Evolutionary conservation across 2,113 vertebrate species (phyloP), one percentile per base, ranked within the genome.

Genomic region (Scatophagus argus): DNA sequence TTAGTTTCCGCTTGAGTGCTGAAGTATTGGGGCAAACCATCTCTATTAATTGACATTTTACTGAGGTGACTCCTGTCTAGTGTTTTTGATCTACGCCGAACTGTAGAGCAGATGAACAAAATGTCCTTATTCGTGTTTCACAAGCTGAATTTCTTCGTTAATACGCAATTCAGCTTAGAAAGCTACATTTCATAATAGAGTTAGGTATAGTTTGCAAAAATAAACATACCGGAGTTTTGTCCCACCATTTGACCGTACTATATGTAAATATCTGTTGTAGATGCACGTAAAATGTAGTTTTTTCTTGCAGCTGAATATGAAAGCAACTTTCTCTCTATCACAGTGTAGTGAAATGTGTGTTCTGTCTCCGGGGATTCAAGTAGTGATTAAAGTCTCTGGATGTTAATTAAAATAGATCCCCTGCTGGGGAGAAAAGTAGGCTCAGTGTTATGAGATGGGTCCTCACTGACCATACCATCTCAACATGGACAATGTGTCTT

Each of bases 331-430:
- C 12, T 36, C 51, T 73, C 47, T 17, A 3, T 25, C 21, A 39
- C 47, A 5, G 69, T 13, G 17, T n/a, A 62, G 12, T 55, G 55
- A 47, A 65, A 78, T 74, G 49, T 81, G 77, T 79, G 73, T 36
- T 73, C 46, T 17, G 27, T 79, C 84, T 82, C 49, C 9, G 59
- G 68, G 58, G 88, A 75, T 14, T 60, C 27, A 32, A 23, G 41
- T 58, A 21, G 51, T 83, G 76, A 90, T 91, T 88, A 89, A 79
- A 72, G 51, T 38, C 43, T 7, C 14, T 34, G 62, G 16, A 54
- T 46, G 38, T 86, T 89, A 85, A 90, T 89, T 81, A 87, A 72
- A 54, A 32, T 23, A 52, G 11, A 64, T 77, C 55, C 54, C 59
- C 55, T 38, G 25, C 49, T 69, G 55, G 64, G 41, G 41, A 25